These are phyloP conservation scores for Philaethria dido DNA, from an alignment of 2,888 invertebrate genomes.

Conservation along the genomic window DNA sequence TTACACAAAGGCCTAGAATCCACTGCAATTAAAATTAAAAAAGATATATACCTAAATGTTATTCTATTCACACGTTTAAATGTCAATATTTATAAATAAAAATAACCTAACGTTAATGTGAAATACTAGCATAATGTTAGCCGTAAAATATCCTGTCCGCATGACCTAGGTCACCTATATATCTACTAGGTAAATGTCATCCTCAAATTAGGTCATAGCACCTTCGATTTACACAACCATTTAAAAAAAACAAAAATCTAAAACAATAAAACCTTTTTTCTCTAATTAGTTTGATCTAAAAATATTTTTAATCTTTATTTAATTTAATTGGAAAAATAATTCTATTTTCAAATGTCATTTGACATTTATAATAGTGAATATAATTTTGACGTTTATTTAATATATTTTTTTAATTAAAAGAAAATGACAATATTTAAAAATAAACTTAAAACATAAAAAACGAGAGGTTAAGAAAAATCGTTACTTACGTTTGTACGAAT, in stretches of 20 bases:
- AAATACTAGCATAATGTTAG: slow-evolving; percentile 8
- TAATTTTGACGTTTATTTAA: neutral
- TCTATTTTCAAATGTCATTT: slow-evolving; percentile 7
- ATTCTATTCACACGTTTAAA: no score
- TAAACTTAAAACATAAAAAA: slow-evolving; percentile 50
- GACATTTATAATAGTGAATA: neutral
- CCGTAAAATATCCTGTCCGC: slow-evolving; percentile 38
- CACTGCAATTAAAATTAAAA: no score
- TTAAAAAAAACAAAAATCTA: slow-evolving; percentile 27
- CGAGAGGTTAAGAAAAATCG: slow-evolving; percentile 62
- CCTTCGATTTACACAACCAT: slow-evolving; percentile 47
- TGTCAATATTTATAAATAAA: neutral
- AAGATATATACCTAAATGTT: neutral
- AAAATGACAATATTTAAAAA: slow-evolving; percentile 47
- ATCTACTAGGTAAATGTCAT: slow-evolving; percentile 60
- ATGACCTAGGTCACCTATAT: slow-evolving; percentile 66
- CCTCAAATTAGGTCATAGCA: slow-evolving; percentile 63
- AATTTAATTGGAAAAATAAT: neutral
- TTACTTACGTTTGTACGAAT: slow-evolving; percentile 59
- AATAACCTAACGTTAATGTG: neutral
- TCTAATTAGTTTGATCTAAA: neutral
- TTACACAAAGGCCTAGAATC: no score
- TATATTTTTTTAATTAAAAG: no score
- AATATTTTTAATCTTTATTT: slow-evolving; percentile 11
- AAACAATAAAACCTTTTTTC: neutral